Base-by-base conservation (phyloP, 2,113 vertebrate genomes). In the Sorex araneus region DNA sequence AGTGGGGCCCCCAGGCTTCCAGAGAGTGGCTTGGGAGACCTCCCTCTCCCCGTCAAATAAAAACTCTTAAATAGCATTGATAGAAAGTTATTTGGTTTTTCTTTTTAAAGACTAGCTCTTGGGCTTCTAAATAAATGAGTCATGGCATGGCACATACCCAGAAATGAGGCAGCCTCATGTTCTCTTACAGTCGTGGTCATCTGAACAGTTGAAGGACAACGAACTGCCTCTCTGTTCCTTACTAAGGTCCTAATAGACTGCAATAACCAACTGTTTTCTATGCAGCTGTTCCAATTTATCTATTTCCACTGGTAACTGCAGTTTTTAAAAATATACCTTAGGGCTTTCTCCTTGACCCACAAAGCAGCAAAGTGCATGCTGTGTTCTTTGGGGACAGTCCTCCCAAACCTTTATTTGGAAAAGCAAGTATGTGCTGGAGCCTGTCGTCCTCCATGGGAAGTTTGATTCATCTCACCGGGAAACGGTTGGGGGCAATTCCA, bases 391-490 rank as follows among this genome's bases (percentile, higher is more conserved):
- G 76, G 81, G 67, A 80, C 74, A 86, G 57, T 77, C 73, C 54
- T 87, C 80, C 36, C 0, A 8, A 83, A 32, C 45, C 83, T 81
- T 93, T 88, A 69, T 85, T 63, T 84, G 47, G 84, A 94, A 69
- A 69, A 84, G 23, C 0, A 0, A 88, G 36, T 30, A 3, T 45
- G 21, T 47, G 60, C 82, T 0, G 0, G 40, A 86, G 70, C 84
- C 66, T 74, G 69, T 90, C n/a, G 0, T 81, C 89, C 93, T 84
- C 83, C 1, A 73, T 84, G 87, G 91, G 86, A 89, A 84, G 34
- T 81, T 89, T 21, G 89, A 96, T 95, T 96, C 94, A 96, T 96
- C 94, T 96, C 94, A 92, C 91, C 10, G 0, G 94, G 91, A 60
- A 80, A 77, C 28, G 0, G 91, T 74, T 93, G 76, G 91, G 92